Percentiles rank a stretch among this genome's conserved stretches.
Conservation (phyloP, 2,113 vertebrate genomes). For the Numida meleagris region DNA sequence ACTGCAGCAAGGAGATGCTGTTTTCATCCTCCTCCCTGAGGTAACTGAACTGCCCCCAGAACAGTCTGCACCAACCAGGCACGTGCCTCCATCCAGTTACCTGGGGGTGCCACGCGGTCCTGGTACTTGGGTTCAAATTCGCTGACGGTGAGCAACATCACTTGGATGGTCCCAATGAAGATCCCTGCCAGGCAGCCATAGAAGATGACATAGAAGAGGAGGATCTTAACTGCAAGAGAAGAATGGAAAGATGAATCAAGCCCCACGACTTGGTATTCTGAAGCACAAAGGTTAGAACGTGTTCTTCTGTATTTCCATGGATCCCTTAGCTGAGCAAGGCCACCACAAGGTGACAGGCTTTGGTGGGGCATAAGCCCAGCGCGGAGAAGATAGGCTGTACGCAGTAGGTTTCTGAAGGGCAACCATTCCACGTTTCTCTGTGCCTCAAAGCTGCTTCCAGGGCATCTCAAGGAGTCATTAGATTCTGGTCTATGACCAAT, state of each 20-base stretch:
- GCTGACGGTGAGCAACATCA: slow-evolving; percentile 93
- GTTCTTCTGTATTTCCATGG: accelerated
- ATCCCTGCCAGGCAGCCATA: slow-evolving; percentile 98
- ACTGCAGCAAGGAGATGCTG: not conserved
- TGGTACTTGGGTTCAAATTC: slow-evolving; percentile 95
- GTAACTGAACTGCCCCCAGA: slow-evolving; percentile 47
- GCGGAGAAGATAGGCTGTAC: not conserved
- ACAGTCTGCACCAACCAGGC: slow-evolving; percentile 13
- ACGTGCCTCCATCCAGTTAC: slow-evolving; percentile 72
- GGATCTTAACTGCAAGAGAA: slow-evolving; percentile 90
- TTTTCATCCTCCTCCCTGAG: slow-evolving; percentile 55
- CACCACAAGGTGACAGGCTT: not conserved
- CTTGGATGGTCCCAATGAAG: slow-evolving; percentile 98
- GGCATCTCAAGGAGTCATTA: not conserved
- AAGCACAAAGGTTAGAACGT: not conserved
- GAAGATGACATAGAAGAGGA: slow-evolving; percentile 96
- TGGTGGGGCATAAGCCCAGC: not conserved
- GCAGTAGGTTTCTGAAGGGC: not conserved
- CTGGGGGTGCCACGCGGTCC: slow-evolving; percentile 97
- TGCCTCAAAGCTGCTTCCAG: not conserved
- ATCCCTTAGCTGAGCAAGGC: not conserved
- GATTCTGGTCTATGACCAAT: not conserved
- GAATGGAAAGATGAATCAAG: slow-evolving; percentile 3
- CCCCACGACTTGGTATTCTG: not conserved
- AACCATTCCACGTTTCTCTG: not conserved